Evolutionary conservation across 64 coral and sea anemone genomes (phyloP).

Genomic region (Stichodactyla mertensii): DNA sequence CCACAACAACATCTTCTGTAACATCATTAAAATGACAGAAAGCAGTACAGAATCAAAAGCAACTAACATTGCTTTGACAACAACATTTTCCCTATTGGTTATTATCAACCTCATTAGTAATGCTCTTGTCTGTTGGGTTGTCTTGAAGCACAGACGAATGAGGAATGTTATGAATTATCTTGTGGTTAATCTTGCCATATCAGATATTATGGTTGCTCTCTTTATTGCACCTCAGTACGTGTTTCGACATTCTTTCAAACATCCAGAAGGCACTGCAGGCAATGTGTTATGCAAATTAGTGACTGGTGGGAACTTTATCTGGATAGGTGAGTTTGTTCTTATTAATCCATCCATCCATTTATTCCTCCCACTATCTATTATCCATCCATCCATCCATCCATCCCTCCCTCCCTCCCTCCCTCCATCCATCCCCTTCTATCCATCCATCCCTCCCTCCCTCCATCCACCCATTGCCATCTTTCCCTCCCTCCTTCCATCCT

Average conservation of each 20-base stretch:
- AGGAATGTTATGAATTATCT: slow-evolving; percentile 58
- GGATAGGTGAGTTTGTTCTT: slow-evolving; percentile 17
- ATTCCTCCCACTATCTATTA: neutral
- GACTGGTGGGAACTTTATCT: slow-evolving; percentile 62
- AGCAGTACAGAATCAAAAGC: neutral
- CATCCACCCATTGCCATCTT: too few species aligned
- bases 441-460: neutral
- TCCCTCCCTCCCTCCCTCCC: neutral
- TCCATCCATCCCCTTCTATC: neutral
- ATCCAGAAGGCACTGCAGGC: slow-evolving; percentile 34
- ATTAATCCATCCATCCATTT: neutral
- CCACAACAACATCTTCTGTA: too few species aligned
- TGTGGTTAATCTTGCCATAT: slow-evolving; percentile 50
- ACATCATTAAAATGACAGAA: neutral
- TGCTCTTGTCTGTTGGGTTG: slow-evolving; percentile 37
- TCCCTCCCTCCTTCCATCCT: neutral
- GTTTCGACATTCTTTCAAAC: slow-evolving; percentile 23
- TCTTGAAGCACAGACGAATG: slow-evolving; percentile 20
- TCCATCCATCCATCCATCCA: neutral
- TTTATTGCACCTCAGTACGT: slow-evolving; percentile 50
- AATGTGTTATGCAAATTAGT: slow-evolving; percentile 57
- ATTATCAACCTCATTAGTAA: slow-evolving; percentile 54
- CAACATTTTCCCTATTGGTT: slow-evolving; percentile 29
- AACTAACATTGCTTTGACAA: neutral
- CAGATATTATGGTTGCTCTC: slow-evolving; percentile 59